These are phyloP conservation scores for Mobula hypostoma DNA, from an alignment of 2,113 vertebrate species.

Conservation along the genomic window DNA sequence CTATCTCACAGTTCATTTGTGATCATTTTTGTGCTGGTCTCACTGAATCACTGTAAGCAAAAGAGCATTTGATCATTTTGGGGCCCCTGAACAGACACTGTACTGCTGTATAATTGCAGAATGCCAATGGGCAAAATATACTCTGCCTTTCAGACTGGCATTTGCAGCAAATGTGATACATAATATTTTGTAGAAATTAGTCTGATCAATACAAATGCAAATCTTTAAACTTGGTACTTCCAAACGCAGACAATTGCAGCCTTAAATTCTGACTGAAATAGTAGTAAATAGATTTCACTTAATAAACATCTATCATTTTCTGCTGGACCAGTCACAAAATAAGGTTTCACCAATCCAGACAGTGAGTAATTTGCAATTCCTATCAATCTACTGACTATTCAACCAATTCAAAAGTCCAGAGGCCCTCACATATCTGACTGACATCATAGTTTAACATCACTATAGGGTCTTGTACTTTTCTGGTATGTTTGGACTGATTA, in stretches of 20 bases:
- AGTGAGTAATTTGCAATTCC: slow-evolving; percentile 31
- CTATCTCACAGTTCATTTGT: neutral
- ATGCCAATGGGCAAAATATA: neutral
- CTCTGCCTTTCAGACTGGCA: neutral
- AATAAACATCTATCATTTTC: slow-evolving; percentile 17
- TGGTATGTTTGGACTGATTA: slow-evolving; percentile 13
- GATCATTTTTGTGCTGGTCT: neutral
- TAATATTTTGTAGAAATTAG: neutral
- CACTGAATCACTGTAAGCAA: neutral
- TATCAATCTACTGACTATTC: slow-evolving; percentile 33
- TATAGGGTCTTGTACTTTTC: slow-evolving; percentile 34
- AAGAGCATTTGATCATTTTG: neutral
- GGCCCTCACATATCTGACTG: slow-evolving; percentile 28
- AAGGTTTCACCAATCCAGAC: slow-evolving; percentile 30
- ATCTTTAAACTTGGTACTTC: neutral
- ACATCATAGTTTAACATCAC: slow-evolving; percentile 34
- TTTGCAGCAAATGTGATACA: neutral
- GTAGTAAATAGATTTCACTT: neutral
- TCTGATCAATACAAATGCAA: neutral
- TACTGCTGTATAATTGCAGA: neutral
- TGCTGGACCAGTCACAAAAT: slow-evolving; percentile 4
- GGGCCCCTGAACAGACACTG: neutral
- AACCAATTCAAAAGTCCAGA: slow-evolving; percentile 32
- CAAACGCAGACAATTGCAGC: neutral
- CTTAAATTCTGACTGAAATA: neutral